phyloP scores from a whole-genome alignment of 2,888 invertebrate species.

The Limulus polyphemus region DNA sequence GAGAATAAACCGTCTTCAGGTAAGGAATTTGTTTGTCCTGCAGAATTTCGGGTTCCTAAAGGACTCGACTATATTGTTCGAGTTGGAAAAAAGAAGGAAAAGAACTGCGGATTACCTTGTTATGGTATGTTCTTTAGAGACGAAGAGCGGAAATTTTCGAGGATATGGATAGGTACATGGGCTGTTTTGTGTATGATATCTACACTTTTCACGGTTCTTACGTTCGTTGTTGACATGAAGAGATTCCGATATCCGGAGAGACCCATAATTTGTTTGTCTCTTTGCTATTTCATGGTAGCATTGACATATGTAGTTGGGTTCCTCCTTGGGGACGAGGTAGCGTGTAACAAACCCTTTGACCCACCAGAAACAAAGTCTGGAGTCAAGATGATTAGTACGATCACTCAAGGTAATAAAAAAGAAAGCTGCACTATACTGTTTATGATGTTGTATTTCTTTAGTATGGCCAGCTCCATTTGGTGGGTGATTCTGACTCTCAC shows the following conservation, averaged over 20 bases:
- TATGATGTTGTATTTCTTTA: constrained; percentile 91
- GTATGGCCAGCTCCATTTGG: constrained; percentile 94
- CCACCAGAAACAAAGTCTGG: constrained; percentile 49
- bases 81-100: constrained; percentile 38
- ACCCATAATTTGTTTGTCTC: constrained; percentile 90
- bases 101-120: constrained; percentile 56
- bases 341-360: constrained; percentile 68
- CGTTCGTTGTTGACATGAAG: constrained; percentile 86
- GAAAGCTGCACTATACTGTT: constrained; percentile 76
- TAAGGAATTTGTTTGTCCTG: constrained; percentile 61
- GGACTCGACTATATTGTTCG: constrained; percentile 65
- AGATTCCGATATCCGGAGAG: constrained; percentile 95
- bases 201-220: constrained; percentile 64
- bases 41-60: constrained; percentile 68
- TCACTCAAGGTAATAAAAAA: constrained; percentile 57
- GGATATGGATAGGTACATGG: constrained; percentile 88
- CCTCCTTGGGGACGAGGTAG: constrained; percentile 63
- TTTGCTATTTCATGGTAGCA: constrained; percentile 90
- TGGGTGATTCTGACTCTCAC: constrained; percentile 92
- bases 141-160: constrained; percentile 64
- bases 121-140: constrained; percentile 81
- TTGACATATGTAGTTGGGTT: constrained; percentile 73
- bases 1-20: constrained; percentile 28
- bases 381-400: constrained; percentile 56
- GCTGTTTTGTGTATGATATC: constrained; percentile 77